phyloP scores from a whole-genome alignment of 2,797 vertebrate genomes.

The Sitta carolinensis region DNA sequence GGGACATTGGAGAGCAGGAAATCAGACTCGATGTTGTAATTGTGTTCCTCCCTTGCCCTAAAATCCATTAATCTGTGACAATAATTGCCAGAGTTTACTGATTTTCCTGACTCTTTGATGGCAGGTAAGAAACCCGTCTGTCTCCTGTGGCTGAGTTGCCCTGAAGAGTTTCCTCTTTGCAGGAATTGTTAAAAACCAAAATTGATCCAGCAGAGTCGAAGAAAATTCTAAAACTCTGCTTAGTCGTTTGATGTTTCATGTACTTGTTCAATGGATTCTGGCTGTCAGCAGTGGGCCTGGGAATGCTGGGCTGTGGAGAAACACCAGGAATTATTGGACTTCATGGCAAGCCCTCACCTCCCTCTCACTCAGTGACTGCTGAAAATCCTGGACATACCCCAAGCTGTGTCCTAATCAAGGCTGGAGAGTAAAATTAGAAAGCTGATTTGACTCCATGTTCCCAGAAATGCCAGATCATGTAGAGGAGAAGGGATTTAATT shows the following conservation, averaged over 20 bases:
- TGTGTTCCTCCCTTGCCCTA: constrained; percentile 11
- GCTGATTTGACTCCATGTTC: background rate
- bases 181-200: background rate
- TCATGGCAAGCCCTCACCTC: background rate
- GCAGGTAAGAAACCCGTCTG: background rate
- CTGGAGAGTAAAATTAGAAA: background rate
- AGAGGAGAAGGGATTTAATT: background rate
- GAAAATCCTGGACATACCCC: background rate
- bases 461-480: background rate
- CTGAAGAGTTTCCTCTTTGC: background rate
- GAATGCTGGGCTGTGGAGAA: background rate
- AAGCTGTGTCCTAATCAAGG: background rate
- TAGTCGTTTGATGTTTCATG: background rate
- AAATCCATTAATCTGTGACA: constrained; percentile 34
- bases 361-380: background rate
- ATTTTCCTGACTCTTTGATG: background rate
- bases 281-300: background rate
- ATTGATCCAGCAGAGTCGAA: background rate
- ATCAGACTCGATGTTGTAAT: background rate
- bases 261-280: background rate
- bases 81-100: constrained; percentile 22
- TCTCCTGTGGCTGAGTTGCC: background rate
- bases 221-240: background rate
- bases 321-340: background rate
- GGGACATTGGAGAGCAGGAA: background rate